A percentile compares a stretch with the other conserved stretches of the same genome.
These are phyloP conservation scores for Timandra comae DNA, from an alignment of 2,888 invertebrate species.

Conservation along the genomic window DNA sequence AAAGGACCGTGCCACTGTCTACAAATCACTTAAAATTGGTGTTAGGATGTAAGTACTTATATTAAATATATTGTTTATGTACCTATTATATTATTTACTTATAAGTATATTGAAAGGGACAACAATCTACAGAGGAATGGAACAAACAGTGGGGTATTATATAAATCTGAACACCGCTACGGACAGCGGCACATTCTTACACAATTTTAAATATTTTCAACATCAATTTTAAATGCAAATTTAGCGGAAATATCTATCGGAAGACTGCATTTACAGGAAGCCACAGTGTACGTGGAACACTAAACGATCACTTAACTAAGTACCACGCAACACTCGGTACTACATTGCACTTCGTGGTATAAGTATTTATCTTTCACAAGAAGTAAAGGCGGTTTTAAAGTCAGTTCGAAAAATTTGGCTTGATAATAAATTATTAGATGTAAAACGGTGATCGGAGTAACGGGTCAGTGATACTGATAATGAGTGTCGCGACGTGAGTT, in stretches of 20 bases:
- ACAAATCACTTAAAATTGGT: constrained; percentile 42
- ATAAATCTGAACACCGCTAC: constrained; percentile 22
- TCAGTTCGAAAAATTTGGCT: constrained; percentile 74
- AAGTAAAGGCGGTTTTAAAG: constrained; percentile 66
- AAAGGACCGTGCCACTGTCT: constrained; percentile 48
- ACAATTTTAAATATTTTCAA: constrained; percentile 34
- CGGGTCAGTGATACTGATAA: constrained; percentile 27
- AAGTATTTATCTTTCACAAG: constrained; percentile 48
- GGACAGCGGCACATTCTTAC: constrained; percentile 26
- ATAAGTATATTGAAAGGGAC: constrained; percentile 41
- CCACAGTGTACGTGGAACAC: constrained; percentile 67
- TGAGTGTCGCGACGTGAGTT: constrained; percentile 36
- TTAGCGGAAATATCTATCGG: constrained; percentile 72
- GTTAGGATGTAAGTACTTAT: constrained; percentile 28
- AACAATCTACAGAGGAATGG: constrained; percentile 50
- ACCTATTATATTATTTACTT: constrained; percentile 30
- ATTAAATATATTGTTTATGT: constrained; percentile 21
- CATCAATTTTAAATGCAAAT: constrained; percentile 68
- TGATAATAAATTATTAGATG: constrained; percentile 55
- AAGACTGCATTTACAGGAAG: constrained; percentile 75
- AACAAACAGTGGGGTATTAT: constrained; percentile 26
- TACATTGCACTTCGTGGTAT: constrained; percentile 63
- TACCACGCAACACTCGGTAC: constrained; percentile 56
- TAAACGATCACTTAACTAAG: constrained; percentile 69
- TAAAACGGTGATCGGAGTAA: constrained; percentile 63